Evolutionary conservation across 2,797 vertebrate genomes (phyloP).

Genomic region (Borostomias antarcticus): DNA sequence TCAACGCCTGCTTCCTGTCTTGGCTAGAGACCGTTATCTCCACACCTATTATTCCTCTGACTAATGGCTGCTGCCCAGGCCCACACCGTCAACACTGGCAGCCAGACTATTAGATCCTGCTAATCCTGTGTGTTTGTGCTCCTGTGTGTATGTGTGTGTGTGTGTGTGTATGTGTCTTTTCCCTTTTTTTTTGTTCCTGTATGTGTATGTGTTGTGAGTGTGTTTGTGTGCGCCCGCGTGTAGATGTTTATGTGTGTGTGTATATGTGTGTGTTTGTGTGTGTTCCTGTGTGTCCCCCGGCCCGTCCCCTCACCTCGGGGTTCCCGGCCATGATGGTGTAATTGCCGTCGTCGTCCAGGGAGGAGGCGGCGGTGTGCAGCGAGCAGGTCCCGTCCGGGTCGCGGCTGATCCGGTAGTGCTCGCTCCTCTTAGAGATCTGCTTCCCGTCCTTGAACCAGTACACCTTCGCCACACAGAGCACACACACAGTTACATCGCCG

Average conservation of each 20-base stretch:
- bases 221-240: constrained; percentile 4
- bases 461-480: constrained; percentile 73
- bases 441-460: constrained; percentile 99
- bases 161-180: background rate
- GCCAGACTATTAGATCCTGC: constrained; percentile 1
- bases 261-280: constrained; percentile 7
- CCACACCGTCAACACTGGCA: constrained; percentile 10
- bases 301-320: constrained; percentile 81
- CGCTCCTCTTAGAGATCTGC: constrained; percentile 95
- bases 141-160: background rate
- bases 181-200: too few relatives aligned
- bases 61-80: constrained; percentile 30
- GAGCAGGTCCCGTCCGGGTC: constrained; percentile 90
- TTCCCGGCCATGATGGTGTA: constrained; percentile 97
- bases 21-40: constrained; percentile 39
- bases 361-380: constrained; percentile 84
- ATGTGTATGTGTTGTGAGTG: constrained; percentile 5
- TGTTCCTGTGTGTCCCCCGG: background rate
- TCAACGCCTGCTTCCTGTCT: constrained; percentile 57
- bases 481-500: constrained; percentile 12
- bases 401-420: constrained; percentile 92
- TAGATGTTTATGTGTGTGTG: background rate
- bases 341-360: constrained; percentile 97
- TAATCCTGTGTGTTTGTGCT: constrained; percentile 1
- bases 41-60: constrained; percentile 35